These are phyloP conservation scores for Drosophila saltans DNA, from an alignment of 1,140 invertebrate species.

Conservation along the genomic window DNA sequence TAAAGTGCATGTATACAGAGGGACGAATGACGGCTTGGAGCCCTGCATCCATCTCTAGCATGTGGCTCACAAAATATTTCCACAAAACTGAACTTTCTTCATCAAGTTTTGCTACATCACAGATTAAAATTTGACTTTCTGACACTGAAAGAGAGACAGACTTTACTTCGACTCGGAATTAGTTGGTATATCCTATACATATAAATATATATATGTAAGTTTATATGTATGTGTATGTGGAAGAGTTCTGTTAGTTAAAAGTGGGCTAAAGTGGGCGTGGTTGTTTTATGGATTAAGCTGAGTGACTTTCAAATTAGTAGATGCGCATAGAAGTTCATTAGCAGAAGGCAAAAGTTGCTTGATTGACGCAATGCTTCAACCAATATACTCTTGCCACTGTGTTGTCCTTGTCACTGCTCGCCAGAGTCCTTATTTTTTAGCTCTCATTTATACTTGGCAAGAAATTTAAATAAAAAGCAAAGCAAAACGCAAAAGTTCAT, in stretches of 20 bases:
- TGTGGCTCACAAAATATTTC: conserved; percentile 53
- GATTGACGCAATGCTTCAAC: conserved; percentile 68
- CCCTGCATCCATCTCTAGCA: conserved; percentile 57
- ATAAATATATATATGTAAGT: conserved; percentile 7
- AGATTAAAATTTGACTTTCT: conserved; percentile 81
- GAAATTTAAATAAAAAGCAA: conserved; percentile 1
- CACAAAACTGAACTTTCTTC: conserved; percentile 65
- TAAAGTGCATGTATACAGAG: conserved; percentile 43
- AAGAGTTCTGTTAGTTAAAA: too few relatives aligned
- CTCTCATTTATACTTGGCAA: conserved; percentile 31
- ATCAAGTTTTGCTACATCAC: conserved; percentile 79
- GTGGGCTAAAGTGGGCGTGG: conserved; percentile 40
- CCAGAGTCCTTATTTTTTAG: conserved; percentile 32
- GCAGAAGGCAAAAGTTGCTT: conserved; percentile 68
- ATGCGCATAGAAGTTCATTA: conserved; percentile 72
- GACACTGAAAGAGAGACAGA: conserved; percentile 59
- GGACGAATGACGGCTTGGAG: conserved; percentile 12
- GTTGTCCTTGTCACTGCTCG: conserved; percentile 19
- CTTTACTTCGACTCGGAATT: conserved; percentile 36
- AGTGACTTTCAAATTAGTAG: conserved; percentile 79
- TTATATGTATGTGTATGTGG: conserved; percentile 1
- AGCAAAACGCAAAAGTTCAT: background rate
- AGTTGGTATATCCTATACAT: conserved; percentile 17
- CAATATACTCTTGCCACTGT: conserved; percentile 10
- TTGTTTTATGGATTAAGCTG: conserved; percentile 67